phyloP scores from a whole-genome alignment of 2,888 invertebrate species.

The Beris morrisii region DNA sequence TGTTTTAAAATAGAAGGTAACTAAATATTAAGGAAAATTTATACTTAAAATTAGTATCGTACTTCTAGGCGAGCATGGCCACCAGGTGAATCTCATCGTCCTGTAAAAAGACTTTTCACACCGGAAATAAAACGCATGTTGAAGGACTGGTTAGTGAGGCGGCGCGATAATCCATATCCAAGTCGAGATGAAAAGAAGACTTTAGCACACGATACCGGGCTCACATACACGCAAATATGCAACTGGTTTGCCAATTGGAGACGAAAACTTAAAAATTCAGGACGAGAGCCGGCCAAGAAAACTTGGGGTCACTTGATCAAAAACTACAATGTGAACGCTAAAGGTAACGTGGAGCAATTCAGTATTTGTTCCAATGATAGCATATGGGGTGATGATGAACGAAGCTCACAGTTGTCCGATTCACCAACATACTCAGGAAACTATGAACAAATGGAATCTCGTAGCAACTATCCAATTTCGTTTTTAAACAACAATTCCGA shows the following conservation, averaged over 20 bases:
- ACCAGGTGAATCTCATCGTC: constrained; percentile 56
- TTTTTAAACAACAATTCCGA: constrained; percentile 32
- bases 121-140: constrained; percentile 77
- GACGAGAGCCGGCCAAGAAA: constrained; percentile 67
- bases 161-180: constrained; percentile 78
- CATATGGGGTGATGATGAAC: constrained; percentile 73
- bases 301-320: constrained; percentile 73
- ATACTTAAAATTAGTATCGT: too few species aligned
- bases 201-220: constrained; percentile 71
- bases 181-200: constrained; percentile 76
- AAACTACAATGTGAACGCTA: constrained; percentile 72
- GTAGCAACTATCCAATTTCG: constrained; percentile 30
- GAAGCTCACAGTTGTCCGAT: constrained; percentile 36
- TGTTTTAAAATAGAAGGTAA: too few species aligned
- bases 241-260: constrained; percentile 87
- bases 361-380: constrained; percentile 78
- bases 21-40: too few species aligned
- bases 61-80: constrained; percentile 52
- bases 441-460: constrained; percentile 24
- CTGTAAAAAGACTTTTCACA: constrained; percentile 73
- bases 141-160: constrained; percentile 75
- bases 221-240: constrained; percentile 75
- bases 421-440: constrained; percentile 37
- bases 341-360: constrained; percentile 78
- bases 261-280: constrained; percentile 74